phyloP scores from a whole-genome alignment of 2,888 invertebrate species.

The Plebejus anna region DNA sequence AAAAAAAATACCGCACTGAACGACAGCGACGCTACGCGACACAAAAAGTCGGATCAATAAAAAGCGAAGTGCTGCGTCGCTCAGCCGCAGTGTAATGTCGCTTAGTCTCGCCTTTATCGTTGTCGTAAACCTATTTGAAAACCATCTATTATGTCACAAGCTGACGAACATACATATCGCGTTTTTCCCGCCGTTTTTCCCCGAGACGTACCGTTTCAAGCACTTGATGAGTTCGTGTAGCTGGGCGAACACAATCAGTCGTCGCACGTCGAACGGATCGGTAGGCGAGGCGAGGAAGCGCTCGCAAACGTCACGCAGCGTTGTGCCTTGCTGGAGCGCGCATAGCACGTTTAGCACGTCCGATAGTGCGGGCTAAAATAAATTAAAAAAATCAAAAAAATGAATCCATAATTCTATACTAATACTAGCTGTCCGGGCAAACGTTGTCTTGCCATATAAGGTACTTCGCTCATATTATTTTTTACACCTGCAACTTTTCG shows the following conservation, averaged over 20 bases:
- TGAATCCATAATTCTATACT: too few species aligned
- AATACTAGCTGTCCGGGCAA: too few species aligned
- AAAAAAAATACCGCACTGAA: too few species aligned
- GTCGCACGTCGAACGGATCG: constrained; percentile 61
- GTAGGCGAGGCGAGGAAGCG: constrained; percentile 43
- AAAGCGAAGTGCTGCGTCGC: too few species aligned
- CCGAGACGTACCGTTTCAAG: constrained; percentile 66
- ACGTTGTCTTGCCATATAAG: too few species aligned
- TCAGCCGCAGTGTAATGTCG: too few species aligned
- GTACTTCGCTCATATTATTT: too few species aligned
- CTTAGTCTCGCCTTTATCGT: too few species aligned
- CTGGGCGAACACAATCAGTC: constrained; percentile 79
- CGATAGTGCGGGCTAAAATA: constrained; percentile 51
- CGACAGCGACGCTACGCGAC: too few species aligned
- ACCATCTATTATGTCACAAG: background rate
- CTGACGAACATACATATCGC: background rate
- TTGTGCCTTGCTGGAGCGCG: constrained; percentile 68
- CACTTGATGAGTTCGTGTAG: constrained; percentile 80
- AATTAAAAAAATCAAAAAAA: background rate
- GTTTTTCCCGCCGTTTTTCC: background rate
- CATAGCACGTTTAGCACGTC: constrained; percentile 60
- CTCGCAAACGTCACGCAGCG: constrained; percentile 64
- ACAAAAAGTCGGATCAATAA: too few species aligned
- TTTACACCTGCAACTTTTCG: too few species aligned
- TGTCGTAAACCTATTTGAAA: too few species aligned